A percentile compares a stretch with the other conserved stretches of the same genome.
Conservation (phyloP, 1,140 invertebrate species). For the Philotrypesis tridentata region DNA sequence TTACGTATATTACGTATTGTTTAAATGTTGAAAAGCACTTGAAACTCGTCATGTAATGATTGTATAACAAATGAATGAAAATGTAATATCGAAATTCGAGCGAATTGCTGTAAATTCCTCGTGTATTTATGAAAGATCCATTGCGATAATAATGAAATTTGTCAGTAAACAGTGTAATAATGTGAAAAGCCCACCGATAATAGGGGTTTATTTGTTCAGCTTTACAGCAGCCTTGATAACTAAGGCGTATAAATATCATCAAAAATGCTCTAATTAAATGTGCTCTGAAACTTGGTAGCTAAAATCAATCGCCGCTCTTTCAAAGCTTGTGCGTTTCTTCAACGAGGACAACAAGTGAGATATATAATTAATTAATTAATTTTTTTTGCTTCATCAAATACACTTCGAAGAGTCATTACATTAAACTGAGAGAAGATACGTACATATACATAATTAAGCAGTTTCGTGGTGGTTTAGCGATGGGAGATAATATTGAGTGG, state of each 20-base stretch:
- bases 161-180: constrained; percentile 16
- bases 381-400: constrained; percentile 18
- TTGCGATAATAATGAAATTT: constrained; percentile 2
- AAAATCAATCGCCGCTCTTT: not conserved
- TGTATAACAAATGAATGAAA: not conserved
- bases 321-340: constrained; percentile 15
- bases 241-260: not conserved
- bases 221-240: not conserved
- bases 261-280: constrained; percentile 28
- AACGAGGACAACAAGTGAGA: constrained; percentile 17
- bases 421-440: constrained; percentile 57
- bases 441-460: constrained; percentile 71
- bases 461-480: constrained; percentile 69
- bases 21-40: not conserved
- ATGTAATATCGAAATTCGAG: not conserved
- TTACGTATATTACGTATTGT: not conserved
- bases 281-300: constrained; percentile 19
- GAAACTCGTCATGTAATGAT: not conserved
- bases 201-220: not conserved
- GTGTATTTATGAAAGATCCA: not conserved
- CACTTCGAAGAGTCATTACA: constrained; percentile 57
- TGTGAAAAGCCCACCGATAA: not conserved
- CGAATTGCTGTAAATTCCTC: not conserved
- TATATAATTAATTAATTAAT: too few relatives aligned
- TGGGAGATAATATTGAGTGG: constrained; percentile 74